Evolutionary conservation across 2,888 invertebrate genomes (phyloP).

Genomic region (Aromia moschata): DNA sequence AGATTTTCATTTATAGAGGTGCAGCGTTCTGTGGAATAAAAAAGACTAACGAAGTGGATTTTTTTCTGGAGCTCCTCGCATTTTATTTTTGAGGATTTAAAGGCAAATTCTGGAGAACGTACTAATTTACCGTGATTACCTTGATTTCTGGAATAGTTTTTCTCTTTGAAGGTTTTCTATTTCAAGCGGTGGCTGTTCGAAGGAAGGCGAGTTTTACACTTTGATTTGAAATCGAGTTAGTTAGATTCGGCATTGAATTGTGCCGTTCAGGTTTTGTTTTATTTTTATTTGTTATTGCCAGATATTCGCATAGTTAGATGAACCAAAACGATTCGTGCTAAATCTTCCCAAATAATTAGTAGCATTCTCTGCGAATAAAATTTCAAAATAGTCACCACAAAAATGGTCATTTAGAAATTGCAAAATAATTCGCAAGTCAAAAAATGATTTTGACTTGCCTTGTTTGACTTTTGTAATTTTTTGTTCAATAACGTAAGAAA

Average conservation of each 20-base stretch:
- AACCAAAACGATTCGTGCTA: no score
- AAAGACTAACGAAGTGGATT: neutral
- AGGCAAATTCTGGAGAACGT: neutral
- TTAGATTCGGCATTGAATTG: neutral
- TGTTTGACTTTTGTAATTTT: no score
- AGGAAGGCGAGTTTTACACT: neutral
- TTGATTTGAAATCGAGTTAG: neutral
- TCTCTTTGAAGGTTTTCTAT: neutral
- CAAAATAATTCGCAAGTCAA: no score
- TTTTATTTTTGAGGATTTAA: neutral
- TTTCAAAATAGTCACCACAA: no score
- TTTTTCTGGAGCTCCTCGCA: neutral
- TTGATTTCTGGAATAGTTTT: neutral
- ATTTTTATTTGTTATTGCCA: neutral
- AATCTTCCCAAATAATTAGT: no score
- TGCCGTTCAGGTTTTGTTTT: neutral
- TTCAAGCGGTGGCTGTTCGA: neutral
- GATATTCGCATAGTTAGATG: no score
- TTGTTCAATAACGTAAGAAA: no score
- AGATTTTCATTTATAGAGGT: constrained; percentile 1
- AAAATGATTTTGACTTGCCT: no score
- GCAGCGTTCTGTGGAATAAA: neutral
- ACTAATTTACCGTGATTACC: neutral
- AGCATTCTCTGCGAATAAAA: no score
- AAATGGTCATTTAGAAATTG: no score